A percentile compares a stretch with the other conserved stretches of the same genome.
Conservation (phyloP, 2,888 invertebrate genomes). For the Hofmannophila pseudospretella region DNA sequence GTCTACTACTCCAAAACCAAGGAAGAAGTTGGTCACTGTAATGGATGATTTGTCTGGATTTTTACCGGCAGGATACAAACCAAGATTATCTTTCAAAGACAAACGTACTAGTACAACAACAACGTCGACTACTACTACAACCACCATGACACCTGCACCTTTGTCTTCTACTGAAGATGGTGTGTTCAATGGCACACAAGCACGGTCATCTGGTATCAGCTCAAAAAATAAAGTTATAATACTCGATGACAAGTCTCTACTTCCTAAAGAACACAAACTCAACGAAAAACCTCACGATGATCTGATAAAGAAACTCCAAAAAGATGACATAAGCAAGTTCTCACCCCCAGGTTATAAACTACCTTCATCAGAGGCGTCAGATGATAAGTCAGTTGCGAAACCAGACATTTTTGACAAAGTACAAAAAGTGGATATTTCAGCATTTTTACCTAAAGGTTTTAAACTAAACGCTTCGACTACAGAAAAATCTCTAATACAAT, state of each 20-base stretch:
- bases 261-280: conserved; percentile 76
- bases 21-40: conserved; percentile 65
- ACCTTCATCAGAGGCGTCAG: conserved; percentile 39
- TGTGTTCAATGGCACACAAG: conserved; percentile 60
- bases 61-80: conserved; percentile 81
- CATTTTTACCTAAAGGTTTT: conserved; percentile 81
- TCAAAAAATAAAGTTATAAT: conserved; percentile 78
- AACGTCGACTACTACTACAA: conserved; percentile 30
- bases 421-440: conserved; percentile 66
- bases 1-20: conserved; percentile 65
- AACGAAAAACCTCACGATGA: conserved; percentile 60
- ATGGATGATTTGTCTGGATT: conserved; percentile 79
- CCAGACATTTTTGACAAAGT: conserved; percentile 42
- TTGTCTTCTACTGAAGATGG: conserved; percentile 31
- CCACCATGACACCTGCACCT: conserved; percentile 19
- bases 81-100: conserved; percentile 71
- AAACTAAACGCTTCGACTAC: conserved; percentile 58
- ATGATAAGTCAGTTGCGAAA: conserved; percentile 44
- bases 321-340: conserved; percentile 78
- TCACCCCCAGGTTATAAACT: conserved; percentile 83
- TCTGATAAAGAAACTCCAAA: conserved; percentile 63
- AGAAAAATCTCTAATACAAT: conserved; percentile 37
- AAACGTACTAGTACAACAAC: conserved; percentile 70
- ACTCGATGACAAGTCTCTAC: conserved; percentile 72
- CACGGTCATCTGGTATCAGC: conserved; percentile 71